phyloP scores from a whole-genome alignment of 2,888 invertebrate genomes.

The Thumatha senex region DNA sequence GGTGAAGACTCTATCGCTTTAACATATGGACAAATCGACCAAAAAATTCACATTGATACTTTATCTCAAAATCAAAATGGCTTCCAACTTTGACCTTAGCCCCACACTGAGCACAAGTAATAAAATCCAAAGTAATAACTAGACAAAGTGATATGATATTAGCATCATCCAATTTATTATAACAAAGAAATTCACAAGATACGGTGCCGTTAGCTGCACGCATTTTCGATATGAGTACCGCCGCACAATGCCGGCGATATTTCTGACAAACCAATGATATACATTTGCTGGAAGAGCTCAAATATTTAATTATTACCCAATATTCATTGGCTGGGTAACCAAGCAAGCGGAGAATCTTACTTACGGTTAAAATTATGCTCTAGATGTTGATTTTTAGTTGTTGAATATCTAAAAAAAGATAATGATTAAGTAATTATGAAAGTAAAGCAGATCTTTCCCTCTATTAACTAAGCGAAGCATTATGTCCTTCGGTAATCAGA shows the following conservation, averaged over 20 bases:
- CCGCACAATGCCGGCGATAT: conserved; percentile 34
- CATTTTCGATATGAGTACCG: conserved; percentile 35
- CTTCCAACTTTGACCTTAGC: conserved; percentile 20
- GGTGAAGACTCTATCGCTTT: too few species aligned
- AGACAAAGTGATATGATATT: conserved; percentile 29
- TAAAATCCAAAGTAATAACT: conserved; percentile 25
- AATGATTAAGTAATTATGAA: too few species aligned
- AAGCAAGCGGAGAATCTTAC: too few species aligned
- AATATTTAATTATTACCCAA: not conserved
- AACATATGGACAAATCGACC: too few species aligned
- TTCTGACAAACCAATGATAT: conserved; percentile 14
- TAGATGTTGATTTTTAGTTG: too few species aligned
- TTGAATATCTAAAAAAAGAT: too few species aligned
- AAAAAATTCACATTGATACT: too few species aligned
- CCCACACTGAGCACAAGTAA: conserved; percentile 21
- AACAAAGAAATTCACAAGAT: conserved; percentile 35
- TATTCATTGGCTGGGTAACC: not conserved
- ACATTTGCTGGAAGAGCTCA: conserved; percentile 19
- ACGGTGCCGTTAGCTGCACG: conserved; percentile 36
- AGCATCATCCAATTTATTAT: conserved; percentile 33
- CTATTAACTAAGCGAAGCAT: too few species aligned
- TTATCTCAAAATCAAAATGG: conserved; percentile 5
- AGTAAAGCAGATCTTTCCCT: too few species aligned
- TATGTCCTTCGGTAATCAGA: too few species aligned
- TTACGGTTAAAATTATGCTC: too few species aligned